A percentile compares a stretch with the other conserved stretches of the same genome.
Conservation (phyloP, 2,113 vertebrate genomes). For the Ciconia maguari region DNA sequence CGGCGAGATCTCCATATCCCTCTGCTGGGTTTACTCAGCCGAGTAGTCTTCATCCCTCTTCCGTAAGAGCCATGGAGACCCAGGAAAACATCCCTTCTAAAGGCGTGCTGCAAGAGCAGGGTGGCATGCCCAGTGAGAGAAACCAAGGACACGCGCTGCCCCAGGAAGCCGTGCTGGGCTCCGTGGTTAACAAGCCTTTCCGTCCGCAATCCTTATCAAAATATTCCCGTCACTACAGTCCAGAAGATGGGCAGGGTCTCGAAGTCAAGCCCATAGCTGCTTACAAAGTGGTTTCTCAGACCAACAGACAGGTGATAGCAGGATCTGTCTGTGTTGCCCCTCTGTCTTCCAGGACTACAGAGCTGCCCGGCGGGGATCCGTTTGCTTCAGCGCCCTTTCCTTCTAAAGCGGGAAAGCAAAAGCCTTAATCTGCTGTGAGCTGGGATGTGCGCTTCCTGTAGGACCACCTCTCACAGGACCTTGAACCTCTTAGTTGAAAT, state of each 20-base stretch:
- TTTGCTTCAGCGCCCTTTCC: slow-evolving; percentile 93
- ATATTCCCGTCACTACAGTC: slow-evolving; percentile 94
- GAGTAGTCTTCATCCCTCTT: background rate
- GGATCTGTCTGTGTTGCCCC: slow-evolving; percentile 81
- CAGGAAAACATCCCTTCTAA: slow-evolving; percentile 29
- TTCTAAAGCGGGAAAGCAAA: slow-evolving; percentile 86
- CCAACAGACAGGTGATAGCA: slow-evolving; percentile 75
- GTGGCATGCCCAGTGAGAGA: slow-evolving; percentile 12
- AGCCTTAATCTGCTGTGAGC: slow-evolving; percentile 75
- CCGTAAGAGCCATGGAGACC: slow-evolving; percentile 17
- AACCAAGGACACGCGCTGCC: slow-evolving; percentile 51
- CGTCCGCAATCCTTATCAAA: slow-evolving; percentile 88
- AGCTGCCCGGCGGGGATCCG: slow-evolving; percentile 80
- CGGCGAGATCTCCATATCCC: background rate
- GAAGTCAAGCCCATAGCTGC: slow-evolving; percentile 79
- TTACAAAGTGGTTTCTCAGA: slow-evolving; percentile 88
- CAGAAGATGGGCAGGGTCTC: slow-evolving; percentile 67
- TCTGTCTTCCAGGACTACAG: slow-evolving; percentile 83
- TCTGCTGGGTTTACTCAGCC: slow-evolving; percentile 36
- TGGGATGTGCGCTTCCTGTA: background rate
- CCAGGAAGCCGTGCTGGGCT: slow-evolving; percentile 72
- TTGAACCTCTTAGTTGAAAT: background rate
- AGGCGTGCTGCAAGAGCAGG: slow-evolving; percentile 10
- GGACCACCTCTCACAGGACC: background rate
- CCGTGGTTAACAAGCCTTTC: slow-evolving; percentile 78